Conservation (phyloP, 1,140 invertebrate genomes). For the Grapholita molesta region DNA sequence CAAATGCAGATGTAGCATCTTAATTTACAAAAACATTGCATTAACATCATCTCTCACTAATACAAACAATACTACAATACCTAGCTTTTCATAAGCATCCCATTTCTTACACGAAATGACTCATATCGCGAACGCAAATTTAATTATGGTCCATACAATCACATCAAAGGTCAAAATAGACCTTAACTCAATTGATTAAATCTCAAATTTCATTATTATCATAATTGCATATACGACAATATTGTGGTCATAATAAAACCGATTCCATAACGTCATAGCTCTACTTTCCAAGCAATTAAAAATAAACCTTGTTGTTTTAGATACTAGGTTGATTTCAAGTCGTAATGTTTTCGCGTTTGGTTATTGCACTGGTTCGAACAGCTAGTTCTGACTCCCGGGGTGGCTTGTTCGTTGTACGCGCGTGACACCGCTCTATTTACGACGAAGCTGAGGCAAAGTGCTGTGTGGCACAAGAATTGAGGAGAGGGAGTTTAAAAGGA, state of each 20-base stretch:
- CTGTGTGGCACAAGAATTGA: neutral
- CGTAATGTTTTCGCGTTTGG: constrained; percentile 15
- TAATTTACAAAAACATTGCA: constrained; percentile 38
- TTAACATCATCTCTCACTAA: constrained; percentile 36
- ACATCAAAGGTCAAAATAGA: constrained; percentile 25
- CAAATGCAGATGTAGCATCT: constrained; percentile 21
- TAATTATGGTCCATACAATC: constrained; percentile 39
- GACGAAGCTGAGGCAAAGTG: constrained; percentile 37
- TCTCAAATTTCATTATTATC: neutral
- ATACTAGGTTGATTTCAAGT: constrained; percentile 23
- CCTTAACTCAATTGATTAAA: neutral
- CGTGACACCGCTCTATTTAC: constrained; percentile 73
- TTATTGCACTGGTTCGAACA: constrained; percentile 47
- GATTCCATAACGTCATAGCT: neutral
- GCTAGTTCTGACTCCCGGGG: constrained; percentile 65
- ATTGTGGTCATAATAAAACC: constrained; percentile 8
- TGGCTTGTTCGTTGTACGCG: constrained; percentile 66
- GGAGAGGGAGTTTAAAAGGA: too few relatives aligned
- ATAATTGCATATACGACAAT: neutral
- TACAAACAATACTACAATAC: constrained; percentile 42
- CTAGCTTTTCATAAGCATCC: constrained; percentile 43
- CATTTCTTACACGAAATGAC: constrained; percentile 53
- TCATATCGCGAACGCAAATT: constrained; percentile 45
- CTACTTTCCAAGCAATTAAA: neutral
- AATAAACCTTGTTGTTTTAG: neutral